phyloP scores from a whole-genome alignment of 1,140 invertebrate species.

The Hycleus cichorii region DNA sequence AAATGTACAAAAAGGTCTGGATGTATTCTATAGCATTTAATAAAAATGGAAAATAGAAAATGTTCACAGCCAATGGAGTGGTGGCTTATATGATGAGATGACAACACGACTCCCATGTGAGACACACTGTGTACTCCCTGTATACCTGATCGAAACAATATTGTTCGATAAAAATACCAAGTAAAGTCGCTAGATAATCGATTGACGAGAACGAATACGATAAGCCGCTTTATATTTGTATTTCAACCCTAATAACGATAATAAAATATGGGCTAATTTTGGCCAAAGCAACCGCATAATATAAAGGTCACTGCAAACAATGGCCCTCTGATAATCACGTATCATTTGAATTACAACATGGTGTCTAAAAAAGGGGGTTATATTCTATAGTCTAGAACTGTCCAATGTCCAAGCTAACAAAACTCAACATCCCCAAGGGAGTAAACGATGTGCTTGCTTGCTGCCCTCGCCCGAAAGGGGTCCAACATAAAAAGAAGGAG shows the following conservation, averaged over 20 bases:
- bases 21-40: neutral
- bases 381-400: no score
- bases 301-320: neutral
- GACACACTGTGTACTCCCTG: neutral
- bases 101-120: slow-evolving; percentile 6
- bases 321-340: slow-evolving; percentile 29
- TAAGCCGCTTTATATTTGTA: no score
- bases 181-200: no score
- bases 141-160: neutral
- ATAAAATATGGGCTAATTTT: no score
- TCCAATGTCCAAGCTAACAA: slow-evolving; percentile 15
- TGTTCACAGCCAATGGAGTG: slow-evolving; percentile 2
- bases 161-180: slow-evolving; percentile 6
- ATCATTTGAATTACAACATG: slow-evolving; percentile 28
- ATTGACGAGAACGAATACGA: no score
- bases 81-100: slow-evolving; percentile 12
- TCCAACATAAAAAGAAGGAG: slow-evolving; percentile 28
- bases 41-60: neutral
- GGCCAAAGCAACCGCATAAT: no score
- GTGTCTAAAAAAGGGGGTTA: slow-evolving; percentile 4
- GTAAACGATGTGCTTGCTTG: neutral
- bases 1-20: slow-evolving; percentile 6
- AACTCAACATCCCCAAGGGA: neutral
- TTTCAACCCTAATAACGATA: no score
- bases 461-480: slow-evolving; percentile 21